Evolutionary conservation across 2,113 vertebrate species (phyloP).

Genomic region (Acrocephalus arundinaceus): DNA sequence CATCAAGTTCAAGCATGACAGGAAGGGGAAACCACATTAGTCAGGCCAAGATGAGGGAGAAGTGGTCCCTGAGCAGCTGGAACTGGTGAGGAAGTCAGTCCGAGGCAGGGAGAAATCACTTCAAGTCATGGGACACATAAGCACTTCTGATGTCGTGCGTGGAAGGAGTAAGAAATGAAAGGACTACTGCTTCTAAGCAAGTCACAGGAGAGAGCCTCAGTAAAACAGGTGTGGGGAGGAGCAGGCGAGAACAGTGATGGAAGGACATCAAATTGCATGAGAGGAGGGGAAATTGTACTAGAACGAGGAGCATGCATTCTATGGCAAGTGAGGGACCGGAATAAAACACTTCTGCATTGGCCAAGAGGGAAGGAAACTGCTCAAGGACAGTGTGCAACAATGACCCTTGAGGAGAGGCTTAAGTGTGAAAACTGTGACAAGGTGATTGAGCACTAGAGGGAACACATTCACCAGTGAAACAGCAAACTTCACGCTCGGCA

Average conservation of each 20-base stretch:
- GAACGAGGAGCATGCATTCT: neutral
- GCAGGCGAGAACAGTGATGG: neutral
- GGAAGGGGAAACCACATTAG: constrained; percentile 34
- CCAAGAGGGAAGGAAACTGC: neutral
- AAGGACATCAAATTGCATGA: neutral
- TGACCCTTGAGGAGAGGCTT: neutral
- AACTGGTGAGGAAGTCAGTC: constrained; percentile 40
- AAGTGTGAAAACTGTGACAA: neutral
- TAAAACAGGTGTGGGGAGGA: neutral
- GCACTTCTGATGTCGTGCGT: neutral
- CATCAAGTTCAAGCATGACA: constrained; percentile 41
- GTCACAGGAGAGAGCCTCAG: neutral
- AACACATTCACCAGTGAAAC: neutral
- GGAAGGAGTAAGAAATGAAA: neutral
- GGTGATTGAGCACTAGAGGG: neutral
- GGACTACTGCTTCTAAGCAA: neutral
- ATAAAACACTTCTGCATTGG: neutral
- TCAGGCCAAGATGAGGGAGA: constrained; percentile 37
- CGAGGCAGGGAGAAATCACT: neutral
- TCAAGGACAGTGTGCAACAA: accelerated
- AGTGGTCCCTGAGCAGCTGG: constrained; percentile 49
- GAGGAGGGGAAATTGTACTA: neutral
- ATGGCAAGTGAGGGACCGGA: neutral
- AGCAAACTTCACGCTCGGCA: neutral
- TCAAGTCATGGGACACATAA: neutral